A percentile compares a stretch with the other conserved stretches of the same genome.
These are phyloP conservation scores for Pachycephala philippinensis DNA, from an alignment of 2,113 vertebrate species.

Conservation along the genomic window DNA sequence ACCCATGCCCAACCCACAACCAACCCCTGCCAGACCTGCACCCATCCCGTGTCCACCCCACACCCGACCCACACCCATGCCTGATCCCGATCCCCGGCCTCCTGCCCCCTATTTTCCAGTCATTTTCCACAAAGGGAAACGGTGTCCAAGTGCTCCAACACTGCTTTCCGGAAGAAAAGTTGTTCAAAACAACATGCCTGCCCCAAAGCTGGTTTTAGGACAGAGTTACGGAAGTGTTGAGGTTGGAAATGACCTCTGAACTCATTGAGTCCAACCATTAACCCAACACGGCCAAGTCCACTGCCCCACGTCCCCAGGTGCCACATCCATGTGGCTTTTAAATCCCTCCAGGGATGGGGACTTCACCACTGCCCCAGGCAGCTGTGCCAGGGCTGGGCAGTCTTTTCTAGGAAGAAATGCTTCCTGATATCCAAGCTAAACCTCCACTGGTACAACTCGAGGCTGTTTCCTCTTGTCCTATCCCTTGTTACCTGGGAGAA, in stretches of 20 bases:
- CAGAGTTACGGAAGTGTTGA: accelerated
- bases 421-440: not conserved
- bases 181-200: accelerated
- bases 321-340: accelerated
- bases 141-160: accelerated
- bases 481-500: not conserved
- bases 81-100: not conserved
- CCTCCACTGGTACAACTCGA: not conserved
- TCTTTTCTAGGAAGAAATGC: not conserved
- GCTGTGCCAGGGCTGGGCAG: not conserved
- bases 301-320: accelerated
- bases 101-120: accelerated
- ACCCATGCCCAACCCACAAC: not conserved
- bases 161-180: accelerated
- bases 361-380: not conserved
- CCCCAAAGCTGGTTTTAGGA: not conserved
- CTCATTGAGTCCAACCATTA: accelerated
- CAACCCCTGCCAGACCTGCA: accelerated
- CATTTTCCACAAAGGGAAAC: accelerated
- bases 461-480: accelerated
- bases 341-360: not conserved
- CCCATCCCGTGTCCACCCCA: not conserved
- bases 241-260: not conserved
- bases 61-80: accelerated
- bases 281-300: not conserved